Evolutionary conservation across 2,797 vertebrate species (phyloP).

Genomic region (Tenualosa ilisha): DNA sequence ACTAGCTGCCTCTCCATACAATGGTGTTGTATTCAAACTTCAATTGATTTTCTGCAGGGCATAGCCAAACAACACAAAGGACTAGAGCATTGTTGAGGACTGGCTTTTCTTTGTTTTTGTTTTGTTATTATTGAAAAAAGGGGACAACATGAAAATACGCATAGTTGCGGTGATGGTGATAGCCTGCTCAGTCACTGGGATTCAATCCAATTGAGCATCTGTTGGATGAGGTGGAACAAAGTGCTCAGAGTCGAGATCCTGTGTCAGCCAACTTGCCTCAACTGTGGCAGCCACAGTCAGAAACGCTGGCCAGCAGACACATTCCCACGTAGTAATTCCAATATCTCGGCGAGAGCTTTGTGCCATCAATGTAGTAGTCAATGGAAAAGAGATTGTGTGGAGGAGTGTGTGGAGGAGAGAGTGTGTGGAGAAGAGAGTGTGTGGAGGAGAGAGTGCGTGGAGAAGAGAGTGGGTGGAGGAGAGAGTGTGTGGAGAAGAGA

Average conservation of each 20-base stretch:
- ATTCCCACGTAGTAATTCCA: not conserved
- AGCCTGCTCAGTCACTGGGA: not conserved
- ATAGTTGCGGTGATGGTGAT: not conserved
- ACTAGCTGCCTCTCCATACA: not conserved
- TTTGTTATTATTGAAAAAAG: not conserved
- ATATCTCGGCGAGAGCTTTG: not conserved
- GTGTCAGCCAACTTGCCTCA: not conserved
- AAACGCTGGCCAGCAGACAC: not conserved
- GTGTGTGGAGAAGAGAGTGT: no score
- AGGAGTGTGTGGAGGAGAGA: no score
- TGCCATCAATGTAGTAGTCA: not conserved
- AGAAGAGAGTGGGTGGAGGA: no score
- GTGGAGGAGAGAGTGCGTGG: no score
- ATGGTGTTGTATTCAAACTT: not conserved
- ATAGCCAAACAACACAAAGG: not conserved
- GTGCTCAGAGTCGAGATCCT: not conserved
- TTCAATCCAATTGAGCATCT: slow-evolving; percentile 17
- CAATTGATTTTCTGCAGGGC: slow-evolving; percentile 6
- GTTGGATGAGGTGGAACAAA: not conserved
- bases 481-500: no score
- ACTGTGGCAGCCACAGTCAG: not conserved
- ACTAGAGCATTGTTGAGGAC: not conserved
- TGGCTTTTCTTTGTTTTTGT: not conserved
- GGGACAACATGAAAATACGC: not conserved
- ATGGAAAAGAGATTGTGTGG: not conserved